Conservation (phyloP, 2,797 vertebrate species). For the Rhinoraja longicauda region DNA sequence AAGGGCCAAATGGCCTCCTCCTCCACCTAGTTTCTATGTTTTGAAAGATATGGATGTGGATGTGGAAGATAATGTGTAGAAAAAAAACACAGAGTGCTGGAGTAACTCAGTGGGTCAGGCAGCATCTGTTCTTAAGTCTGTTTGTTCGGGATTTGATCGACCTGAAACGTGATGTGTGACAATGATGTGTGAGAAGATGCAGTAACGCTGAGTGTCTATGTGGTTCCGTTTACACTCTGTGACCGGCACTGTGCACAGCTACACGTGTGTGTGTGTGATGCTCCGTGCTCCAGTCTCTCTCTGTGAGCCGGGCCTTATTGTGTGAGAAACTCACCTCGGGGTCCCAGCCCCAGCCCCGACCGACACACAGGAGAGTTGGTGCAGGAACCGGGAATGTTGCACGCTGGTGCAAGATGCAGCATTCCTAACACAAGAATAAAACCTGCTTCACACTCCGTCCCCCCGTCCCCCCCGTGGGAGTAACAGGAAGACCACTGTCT, state of each 20-base stretch:
- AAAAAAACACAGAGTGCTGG: no score
- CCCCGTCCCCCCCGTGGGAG: neutral
- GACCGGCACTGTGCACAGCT: neutral
- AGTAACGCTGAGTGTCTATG: no score
- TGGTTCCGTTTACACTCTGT: neutral
- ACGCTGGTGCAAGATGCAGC: neutral
- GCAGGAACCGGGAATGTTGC: neutral
- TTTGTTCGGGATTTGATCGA: no score
- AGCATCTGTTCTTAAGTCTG: no score
- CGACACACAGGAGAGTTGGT: neutral
- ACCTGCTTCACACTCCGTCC: neutral
- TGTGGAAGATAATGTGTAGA: no score
- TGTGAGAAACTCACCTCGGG: neutral
- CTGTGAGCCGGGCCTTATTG: neutral
- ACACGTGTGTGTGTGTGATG: neutral
- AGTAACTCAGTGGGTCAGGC: no score
- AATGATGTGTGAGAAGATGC: neutral
- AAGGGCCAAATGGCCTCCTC: no score
- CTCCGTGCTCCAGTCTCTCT: neutral
- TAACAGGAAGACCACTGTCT: neutral
- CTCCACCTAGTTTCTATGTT: no score
- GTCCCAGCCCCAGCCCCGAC: neutral
- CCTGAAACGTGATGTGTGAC: no score
- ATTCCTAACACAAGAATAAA: neutral
- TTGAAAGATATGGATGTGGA: no score